phyloP scores from a whole-genome alignment of 2,888 invertebrate genomes.

The Zhengitettix transpicula region DNA sequence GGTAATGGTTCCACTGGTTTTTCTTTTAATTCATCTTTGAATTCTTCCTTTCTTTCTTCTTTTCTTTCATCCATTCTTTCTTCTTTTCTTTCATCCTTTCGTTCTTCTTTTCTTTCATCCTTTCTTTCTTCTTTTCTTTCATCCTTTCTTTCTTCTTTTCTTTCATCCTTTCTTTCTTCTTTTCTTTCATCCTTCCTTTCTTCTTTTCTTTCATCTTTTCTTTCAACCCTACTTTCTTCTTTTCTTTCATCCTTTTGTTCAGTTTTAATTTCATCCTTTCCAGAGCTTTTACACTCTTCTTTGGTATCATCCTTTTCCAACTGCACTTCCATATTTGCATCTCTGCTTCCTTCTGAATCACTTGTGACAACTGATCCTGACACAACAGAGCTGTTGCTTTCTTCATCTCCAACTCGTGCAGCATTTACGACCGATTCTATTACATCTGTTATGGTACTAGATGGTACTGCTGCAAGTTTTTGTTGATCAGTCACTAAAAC shows the following conservation, averaged over 20 bases:
- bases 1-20: conserved; percentile 27
- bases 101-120: too few relatives aligned
- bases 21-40: neutral
- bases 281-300: conserved; percentile 17
- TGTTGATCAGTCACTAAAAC: too few relatives aligned
- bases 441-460: conserved; percentile 27
- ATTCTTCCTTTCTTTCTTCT: neutral
- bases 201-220: too few relatives aligned
- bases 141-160: neutral
- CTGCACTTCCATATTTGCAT: conserved; percentile 4
- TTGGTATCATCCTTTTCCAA: neutral
- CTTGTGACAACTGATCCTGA: neutral
- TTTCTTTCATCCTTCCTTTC: too few relatives aligned
- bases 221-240: too few relatives aligned
- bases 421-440: conserved; percentile 38
- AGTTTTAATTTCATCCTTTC: neutral
- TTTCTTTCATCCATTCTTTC: too few relatives aligned
- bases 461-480: neutral
- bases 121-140: too few relatives aligned
- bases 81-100: too few relatives aligned
- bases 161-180: too few relatives aligned
- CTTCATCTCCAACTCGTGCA: conserved; percentile 13
- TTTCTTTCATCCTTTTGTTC: neutral
- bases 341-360: conserved; percentile 11
- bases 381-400: conserved; percentile 9